Base-by-base conservation (phyloP, 2,113 vertebrate genomes). In the Hippocampus abdominalis region DNA sequence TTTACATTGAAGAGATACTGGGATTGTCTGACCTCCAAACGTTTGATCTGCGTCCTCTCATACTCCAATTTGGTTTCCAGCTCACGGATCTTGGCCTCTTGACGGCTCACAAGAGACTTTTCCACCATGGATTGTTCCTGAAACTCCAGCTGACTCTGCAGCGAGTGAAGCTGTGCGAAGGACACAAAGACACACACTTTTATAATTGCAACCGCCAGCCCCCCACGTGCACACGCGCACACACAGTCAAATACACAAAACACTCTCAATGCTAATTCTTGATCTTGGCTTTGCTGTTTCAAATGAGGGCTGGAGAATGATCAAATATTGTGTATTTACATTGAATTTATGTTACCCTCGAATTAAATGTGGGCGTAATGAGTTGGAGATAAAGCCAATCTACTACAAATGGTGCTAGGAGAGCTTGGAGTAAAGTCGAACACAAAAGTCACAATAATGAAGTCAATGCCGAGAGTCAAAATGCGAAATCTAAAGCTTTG, bases 51-150 rank as follows among this genome's bases (percentile, higher is more conserved):
- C 0, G 95, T 96, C 90, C 91, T 94, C 87, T 99, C 97, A 0
- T 95, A 99, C 90, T 99, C 97, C 87, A 99, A 91, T 77, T 97
- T 95, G 42, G 94, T 97, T 90, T 99, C 97, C 89, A 98, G 92
- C 86, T 99, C 97, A 0, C 97, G 95, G 86, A 98, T 97, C 91
- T 96, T 98, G 74, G 96, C 97, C 82, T 99, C 97, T 80, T 99
- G 97, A 42, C 97, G 93, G 90, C 97, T 98, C 84, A 99, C 96
- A 32, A 98, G 89, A 0, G 96, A 98, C 85, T 97, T 98, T 84
- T 98, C 97, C 90, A 99, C 97, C 97, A 98, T 98, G 80, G 96
- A 98, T 69, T 99, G 96, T 76, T 98, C 96, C 59, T 96, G 91
- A 89, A 98, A 99, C 69, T 97, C 96, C 69, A 98, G 90, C 88